Percentiles rank a stretch among this genome's conserved stretches.
Conservation (phyloP, 1,140 invertebrate species). For the Linepithema humile region DNA sequence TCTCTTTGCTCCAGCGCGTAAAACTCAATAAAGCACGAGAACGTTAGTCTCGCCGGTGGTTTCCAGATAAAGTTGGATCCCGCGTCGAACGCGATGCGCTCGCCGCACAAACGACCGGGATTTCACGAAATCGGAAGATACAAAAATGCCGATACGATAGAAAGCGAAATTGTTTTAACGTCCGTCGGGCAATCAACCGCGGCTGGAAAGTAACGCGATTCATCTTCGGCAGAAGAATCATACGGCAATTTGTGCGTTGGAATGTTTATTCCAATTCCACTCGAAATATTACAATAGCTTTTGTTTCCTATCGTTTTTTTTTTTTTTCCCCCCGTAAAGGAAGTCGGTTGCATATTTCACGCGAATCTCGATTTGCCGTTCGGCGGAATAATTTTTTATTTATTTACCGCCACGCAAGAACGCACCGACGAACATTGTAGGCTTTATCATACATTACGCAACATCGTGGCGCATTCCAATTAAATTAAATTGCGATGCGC, state of each 20-base stretch:
- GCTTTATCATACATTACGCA: conserved; percentile 10
- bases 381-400: neutral
- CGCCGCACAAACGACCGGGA: conserved; percentile 11
- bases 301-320: neutral
- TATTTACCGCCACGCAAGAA: neutral
- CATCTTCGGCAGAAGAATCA: neutral
- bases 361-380: neutral
- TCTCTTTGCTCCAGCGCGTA: conserved; percentile 15
- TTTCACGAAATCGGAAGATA: conserved; percentile 34
- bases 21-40: conserved; percentile 53
- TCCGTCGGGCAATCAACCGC: conserved; percentile 21
- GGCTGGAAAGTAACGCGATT: neutral
- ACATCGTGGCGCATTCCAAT: conserved; percentile 50
- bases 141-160: conserved; percentile 20
- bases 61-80: conserved; percentile 37
- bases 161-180: conserved; percentile 43
- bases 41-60: conserved; percentile 21
- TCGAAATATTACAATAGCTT: neutral
- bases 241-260: neutral
- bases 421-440: neutral
- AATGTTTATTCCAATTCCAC: neutral
- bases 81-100: neutral
- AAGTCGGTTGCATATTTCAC: neutral
- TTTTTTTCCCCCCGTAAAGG: neutral
- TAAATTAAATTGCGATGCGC: conserved; percentile 59